Evolutionary conservation across 2,113 vertebrate genomes (phyloP), one percentile per base, ranked within the genome.

Genomic region (Archocentrus centrarchus): DNA sequence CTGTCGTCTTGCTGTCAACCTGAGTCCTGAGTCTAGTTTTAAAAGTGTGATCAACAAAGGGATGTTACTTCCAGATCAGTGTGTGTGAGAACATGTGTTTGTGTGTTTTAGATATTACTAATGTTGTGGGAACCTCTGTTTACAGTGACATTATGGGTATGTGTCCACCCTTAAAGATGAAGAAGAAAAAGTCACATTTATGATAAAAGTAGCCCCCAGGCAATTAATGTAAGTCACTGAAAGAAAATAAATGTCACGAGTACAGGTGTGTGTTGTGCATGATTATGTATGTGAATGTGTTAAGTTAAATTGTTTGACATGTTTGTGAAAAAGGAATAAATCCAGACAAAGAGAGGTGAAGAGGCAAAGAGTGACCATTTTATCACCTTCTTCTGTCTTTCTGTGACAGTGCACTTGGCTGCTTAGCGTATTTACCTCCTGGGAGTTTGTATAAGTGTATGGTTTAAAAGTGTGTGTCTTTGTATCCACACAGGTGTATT

Each of bases 341-440:
- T 80, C 60, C 55, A 60, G 30, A 81, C 55, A 27, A 30, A 14
- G 37, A 63, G 27, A 8, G 27, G 1, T 24, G 14, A 53, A 66
- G 35, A 76, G 61, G 32, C 27, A 55, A 39, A 75, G 59, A 76
- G 50, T 75, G 77, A 87, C 77, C 85, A 84, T 83, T 86, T 89
- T 83, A 79, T 80, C 61, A 81, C 86, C 81, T 84, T 58, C 15
- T 18, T 62, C 76, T 62, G 50, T 73, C 58, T 76, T 37, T 68
- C 35, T 57, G 8, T 86, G 83, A 44, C 62, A 53, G 61, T 35
- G 66, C 55, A 73, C 60, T 77, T 60, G 41, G 60, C 80, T 64
- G 60, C 11, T 68, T 64, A 75, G 63, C 47, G 0, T 22, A 11
- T 73, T 39, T 62, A 24, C 32, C 87, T 57, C 53, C 6, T 32